Evolutionary conservation across 2,113 vertebrate genomes (phyloP).

Genomic region (Merops nubicus): DNA sequence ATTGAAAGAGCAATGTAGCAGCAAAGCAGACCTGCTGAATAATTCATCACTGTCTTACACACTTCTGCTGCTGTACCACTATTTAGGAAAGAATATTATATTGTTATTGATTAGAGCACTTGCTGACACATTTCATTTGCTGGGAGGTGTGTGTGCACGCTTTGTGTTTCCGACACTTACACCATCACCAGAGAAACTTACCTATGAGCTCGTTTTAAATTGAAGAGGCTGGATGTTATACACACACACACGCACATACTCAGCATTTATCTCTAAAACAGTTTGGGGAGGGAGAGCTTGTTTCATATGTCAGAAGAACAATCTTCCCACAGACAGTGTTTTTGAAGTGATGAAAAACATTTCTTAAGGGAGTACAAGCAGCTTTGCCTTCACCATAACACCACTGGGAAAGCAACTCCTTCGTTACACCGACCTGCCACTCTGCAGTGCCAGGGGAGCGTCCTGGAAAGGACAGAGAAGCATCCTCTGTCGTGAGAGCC

Average conservation of each 20-base stretch:
- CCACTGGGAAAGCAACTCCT: background rate
- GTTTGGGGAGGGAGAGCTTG: background rate
- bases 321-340: background rate
- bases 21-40: constrained; percentile 70
- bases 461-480: background rate
- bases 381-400: background rate
- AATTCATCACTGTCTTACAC: constrained; percentile 74
- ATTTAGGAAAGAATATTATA: constrained; percentile 80
- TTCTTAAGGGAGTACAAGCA: background rate
- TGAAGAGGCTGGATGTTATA: constrained; percentile 4
- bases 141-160: constrained; percentile 63
- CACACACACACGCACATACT: background rate
- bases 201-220: constrained; percentile 52
- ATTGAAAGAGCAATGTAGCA: constrained; percentile 47
- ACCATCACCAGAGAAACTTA: constrained; percentile 34
- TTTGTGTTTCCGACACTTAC: constrained; percentile 48
- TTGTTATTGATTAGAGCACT: constrained; percentile 80
- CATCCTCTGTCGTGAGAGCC: background rate
- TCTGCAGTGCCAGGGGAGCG: background rate
- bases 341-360: background rate
- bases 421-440: background rate
- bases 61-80: constrained; percentile 67
- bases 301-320: background rate
- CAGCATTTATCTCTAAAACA: background rate
- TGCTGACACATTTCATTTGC: constrained; percentile 79